A percentile compares a stretch with the other conserved stretches of the same genome.
Evolutionary conservation across 2,113 vertebrate genomes (phyloP).

Genomic region (Menura novaehollandiae): DNA sequence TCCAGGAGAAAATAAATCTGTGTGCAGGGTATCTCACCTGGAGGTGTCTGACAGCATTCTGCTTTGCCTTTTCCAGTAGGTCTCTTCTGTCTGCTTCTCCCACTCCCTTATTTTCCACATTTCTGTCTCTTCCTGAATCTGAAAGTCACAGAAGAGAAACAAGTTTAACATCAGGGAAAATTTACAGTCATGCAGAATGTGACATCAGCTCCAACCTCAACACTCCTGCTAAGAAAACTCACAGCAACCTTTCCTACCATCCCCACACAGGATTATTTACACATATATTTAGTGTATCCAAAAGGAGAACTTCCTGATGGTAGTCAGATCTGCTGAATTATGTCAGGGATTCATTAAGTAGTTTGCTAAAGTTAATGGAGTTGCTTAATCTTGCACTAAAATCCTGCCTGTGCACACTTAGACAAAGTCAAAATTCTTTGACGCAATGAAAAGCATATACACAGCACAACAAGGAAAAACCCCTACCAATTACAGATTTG

Average conservation of each 20-base stretch:
- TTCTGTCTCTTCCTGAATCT: slow-evolving; percentile 96
- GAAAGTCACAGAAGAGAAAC: neutral
- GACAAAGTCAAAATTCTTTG: neutral
- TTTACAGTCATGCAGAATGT: fast-evolving
- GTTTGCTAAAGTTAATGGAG: neutral
- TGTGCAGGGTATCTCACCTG: slow-evolving; percentile 20
- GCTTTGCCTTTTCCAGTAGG: slow-evolving; percentile 69
- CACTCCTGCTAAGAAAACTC: neutral
- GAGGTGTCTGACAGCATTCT: slow-evolving; percentile 68
- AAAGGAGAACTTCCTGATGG: neutral
- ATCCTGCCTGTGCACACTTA: too few species aligned
- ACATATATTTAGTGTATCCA: neutral
- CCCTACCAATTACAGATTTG: too few species aligned
- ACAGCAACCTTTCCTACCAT: neutral
- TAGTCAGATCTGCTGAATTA: neutral
- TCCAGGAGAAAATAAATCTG: neutral
- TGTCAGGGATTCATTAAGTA: neutral
- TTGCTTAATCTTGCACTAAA: neutral
- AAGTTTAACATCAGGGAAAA: neutral
- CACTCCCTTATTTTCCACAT: slow-evolving; percentile 96
- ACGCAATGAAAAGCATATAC: neutral
- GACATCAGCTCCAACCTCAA: neutral
- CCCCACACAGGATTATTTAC: neutral
- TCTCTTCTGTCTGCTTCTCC: slow-evolving; percentile 80
- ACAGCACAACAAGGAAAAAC: fast-evolving